These are phyloP conservation scores for Motacilla tschutschensis DNA, from an alignment of 2,113 vertebrate genomes.

Conservation along the genomic window DNA sequence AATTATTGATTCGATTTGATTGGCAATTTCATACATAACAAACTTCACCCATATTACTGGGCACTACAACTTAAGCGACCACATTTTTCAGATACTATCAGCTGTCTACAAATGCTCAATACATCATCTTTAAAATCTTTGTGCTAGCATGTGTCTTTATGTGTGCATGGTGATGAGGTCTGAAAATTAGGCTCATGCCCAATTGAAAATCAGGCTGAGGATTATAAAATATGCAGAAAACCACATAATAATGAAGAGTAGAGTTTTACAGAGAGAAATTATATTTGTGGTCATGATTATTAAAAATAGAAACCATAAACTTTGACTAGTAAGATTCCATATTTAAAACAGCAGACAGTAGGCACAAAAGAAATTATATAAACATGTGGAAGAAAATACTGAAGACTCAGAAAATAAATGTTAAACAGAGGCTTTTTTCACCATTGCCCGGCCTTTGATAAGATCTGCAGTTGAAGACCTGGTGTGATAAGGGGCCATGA, in stretches of 20 bases:
- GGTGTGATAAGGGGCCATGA: neutral
- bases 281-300: neutral
- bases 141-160: accelerated
- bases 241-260: neutral
- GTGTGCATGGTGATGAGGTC: neutral
- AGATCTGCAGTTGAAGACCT: neutral
- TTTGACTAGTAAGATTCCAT: neutral
- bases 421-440: neutral
- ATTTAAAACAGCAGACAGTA: neutral
- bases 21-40: too few relatives aligned
- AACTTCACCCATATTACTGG: neutral
- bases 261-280: neutral
- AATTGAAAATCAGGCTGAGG: neutral
- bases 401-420: neutral
- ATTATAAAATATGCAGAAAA: neutral
- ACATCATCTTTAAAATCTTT: neutral
- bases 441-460: accelerated
- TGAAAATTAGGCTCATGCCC: neutral
- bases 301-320: neutral
- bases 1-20: too few relatives aligned
- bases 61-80: neutral
- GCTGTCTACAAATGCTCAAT: neutral
- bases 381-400: neutral
- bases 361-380: neutral
- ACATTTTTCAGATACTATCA: neutral